Percentiles rank a stretch among this genome's conserved stretches.
These are phyloP conservation scores for Andrena flavipes DNA, from an alignment of 2,888 invertebrate genomes.

Conservation along the genomic window DNA sequence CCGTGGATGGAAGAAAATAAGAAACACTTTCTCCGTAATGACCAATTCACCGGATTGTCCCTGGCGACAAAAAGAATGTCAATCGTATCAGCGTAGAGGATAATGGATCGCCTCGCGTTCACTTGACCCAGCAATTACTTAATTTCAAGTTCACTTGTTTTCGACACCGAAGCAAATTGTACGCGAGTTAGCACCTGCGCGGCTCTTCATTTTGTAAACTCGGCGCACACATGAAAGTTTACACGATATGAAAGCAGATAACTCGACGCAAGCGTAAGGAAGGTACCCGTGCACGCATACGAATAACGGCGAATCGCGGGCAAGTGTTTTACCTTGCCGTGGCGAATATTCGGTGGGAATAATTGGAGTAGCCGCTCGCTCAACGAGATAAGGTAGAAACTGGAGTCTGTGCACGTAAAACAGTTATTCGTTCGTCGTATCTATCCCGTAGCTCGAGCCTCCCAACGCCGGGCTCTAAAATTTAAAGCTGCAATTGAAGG, in stretches of 20 bases:
- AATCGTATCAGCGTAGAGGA: neutral
- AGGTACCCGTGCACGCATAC: neutral
- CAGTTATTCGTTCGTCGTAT: slow-evolving; percentile 6
- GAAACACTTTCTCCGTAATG: slow-evolving; percentile 80
- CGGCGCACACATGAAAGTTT: too few species aligned
- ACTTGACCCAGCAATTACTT: neutral
- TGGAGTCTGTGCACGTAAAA: slow-evolving; percentile 19
- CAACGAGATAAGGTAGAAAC: slow-evolving; percentile 27
- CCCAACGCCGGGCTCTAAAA: neutral
- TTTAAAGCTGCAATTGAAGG: neutral
- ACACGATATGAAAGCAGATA: too few species aligned
- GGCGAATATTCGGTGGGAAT: neutral
- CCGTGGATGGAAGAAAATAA: slow-evolving; percentile 72
- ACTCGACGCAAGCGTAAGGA: neutral
- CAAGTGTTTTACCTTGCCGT: neutral
- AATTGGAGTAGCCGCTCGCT: neutral
- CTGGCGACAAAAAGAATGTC: slow-evolving; percentile 18
- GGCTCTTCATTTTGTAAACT: neutral
- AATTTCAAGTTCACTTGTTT: neutral
- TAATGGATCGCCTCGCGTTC: neutral
- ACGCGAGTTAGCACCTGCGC: neutral
- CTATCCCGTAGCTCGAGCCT: too few species aligned
- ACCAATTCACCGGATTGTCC: slow-evolving; percentile 67
- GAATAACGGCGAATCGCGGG: neutral
- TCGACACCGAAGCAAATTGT: neutral